Evolutionary conservation across 2,888 invertebrate genomes (phyloP).

Genomic region (Panorpa germanica): DNA sequence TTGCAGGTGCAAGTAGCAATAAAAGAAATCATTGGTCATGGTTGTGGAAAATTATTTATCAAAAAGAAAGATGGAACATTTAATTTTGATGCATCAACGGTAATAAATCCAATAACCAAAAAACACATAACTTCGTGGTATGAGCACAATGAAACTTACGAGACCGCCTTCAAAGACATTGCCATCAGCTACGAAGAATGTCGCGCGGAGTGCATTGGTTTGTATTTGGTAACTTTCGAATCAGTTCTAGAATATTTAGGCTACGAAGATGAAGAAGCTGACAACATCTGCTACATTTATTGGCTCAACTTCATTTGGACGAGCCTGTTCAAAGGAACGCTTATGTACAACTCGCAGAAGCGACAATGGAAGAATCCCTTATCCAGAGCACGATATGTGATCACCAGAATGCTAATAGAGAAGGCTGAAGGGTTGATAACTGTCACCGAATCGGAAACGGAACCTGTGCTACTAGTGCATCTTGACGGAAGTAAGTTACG

Average conservation of each 20-base stretch:
- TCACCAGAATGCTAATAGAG: slow-evolving; percentile 70
- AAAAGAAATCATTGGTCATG: slow-evolving; percentile 90
- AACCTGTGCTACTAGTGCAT: slow-evolving; percentile 57
- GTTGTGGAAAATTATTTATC: slow-evolving; percentile 79
- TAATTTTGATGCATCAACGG: slow-evolving; percentile 58
- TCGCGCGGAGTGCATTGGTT: slow-evolving; percentile 90
- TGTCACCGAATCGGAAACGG: slow-evolving; percentile 55
- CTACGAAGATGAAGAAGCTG: slow-evolving; percentile 44
- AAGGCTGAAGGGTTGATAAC: slow-evolving; percentile 69
- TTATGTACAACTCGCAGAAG: slow-evolving; percentile 79
- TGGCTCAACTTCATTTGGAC: slow-evolving; percentile 82
- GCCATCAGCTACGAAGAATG: slow-evolving; percentile 93
- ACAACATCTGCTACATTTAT: slow-evolving; percentile 75
- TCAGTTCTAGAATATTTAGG: slow-evolving; percentile 71
- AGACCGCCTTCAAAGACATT: slow-evolving; percentile 72
- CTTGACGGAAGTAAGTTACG: slow-evolving; percentile 61
- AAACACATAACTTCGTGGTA: slow-evolving; percentile 53
- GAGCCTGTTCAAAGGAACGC: slow-evolving; percentile 65
- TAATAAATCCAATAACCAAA: slow-evolving; percentile 50
- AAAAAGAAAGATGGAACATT: slow-evolving; percentile 53
- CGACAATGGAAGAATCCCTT: slow-evolving; percentile 78
- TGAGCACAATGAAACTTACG: slow-evolving; percentile 77
- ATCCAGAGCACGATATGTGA: slow-evolving; percentile 76
- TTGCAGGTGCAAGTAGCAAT: slow-evolving; percentile 70
- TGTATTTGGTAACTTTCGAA: slow-evolving; percentile 62